phyloP scores from a whole-genome alignment of 2,888 invertebrate species.

The Rhodophaea formosa region DNA sequence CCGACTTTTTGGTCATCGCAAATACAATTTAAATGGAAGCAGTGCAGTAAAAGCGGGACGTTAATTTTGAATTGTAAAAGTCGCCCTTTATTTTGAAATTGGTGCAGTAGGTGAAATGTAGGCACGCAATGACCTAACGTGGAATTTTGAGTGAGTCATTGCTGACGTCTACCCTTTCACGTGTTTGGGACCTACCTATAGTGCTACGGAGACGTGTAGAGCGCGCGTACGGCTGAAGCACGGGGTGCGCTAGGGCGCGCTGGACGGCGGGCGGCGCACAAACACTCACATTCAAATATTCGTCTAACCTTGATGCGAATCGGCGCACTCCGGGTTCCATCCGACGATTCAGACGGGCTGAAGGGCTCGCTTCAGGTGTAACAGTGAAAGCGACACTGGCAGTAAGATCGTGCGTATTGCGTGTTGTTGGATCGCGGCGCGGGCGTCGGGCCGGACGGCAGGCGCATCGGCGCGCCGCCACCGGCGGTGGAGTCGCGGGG shows the following conservation, averaged over 20 bases:
- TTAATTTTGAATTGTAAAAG: neutral
- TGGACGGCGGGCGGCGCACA: conserved; percentile 63
- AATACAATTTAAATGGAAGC: neutral
- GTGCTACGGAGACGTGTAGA: conserved; percentile 45
- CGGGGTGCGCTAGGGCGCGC: conserved; percentile 60
- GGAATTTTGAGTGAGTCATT: conserved; percentile 60
- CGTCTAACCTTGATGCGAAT: conserved; percentile 81
- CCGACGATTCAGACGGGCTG: conserved; percentile 75
- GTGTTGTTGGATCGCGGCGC: conserved; percentile 53
- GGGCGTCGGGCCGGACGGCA: conserved; percentile 68
- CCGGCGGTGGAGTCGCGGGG: conserved; percentile 67
- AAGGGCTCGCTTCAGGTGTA: conserved; percentile 71
- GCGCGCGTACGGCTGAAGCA: conserved; percentile 64
- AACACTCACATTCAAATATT: conserved; percentile 79
- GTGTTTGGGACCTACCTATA: conserved; percentile 67
- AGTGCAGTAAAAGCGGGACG: neutral
- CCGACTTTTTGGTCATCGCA: neutral
- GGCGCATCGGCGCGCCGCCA: conserved; percentile 77
- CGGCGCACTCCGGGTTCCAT: conserved; percentile 80
- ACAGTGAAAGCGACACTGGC: conserved; percentile 59
- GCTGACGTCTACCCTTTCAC: conserved; percentile 52
- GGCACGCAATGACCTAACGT: conserved; percentile 29
- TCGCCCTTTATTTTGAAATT: conserved; percentile 1
- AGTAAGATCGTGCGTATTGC: conserved; percentile 44
- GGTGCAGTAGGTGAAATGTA: conserved; percentile 18